Base-by-base conservation (phyloP, 2,113 vertebrate species). In the Noctilio leporinus region DNA sequence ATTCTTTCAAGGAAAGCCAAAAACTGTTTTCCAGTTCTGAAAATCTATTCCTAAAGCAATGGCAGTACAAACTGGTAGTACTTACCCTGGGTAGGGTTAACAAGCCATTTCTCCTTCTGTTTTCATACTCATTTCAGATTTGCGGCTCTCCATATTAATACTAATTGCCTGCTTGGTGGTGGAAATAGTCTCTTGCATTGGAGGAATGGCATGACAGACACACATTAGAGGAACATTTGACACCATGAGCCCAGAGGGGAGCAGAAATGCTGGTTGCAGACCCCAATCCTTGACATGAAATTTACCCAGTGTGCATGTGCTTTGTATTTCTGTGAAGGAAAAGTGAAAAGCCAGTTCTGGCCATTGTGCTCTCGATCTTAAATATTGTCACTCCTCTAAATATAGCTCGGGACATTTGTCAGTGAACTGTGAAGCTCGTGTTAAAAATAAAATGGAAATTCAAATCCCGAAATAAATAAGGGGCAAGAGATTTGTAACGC, bases 391-490 rank as follows among this genome's bases (percentile, higher is more conserved):
- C 64, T 86, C 51, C 73, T 86, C 96, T 95, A 97, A 95, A 96
- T 97, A 93, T 96, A 97, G 94, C 77, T 85, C 22, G 53, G 87
- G 96, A 96, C 95, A 96, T 92, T 96, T 96, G 96, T 96, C 95
- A 90, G 73, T 0, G 57, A 92, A 91, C 90, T 95, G 77, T 70
- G 85, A 96, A 75, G 77, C 95, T 86, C 85, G 86, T 93, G 95
- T 97, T 97, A 97, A 97, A 97, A 96, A 97, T 95, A 97, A 96
- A 97, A 72, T 95, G 73, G 92, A 95, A 91, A 95, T 89, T 86
- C 85, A 91, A 80, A 91, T 95, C 94, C 96, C 64, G 67, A 93
- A 95, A 95, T 94, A 96, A 97, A 80, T 38, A 67, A 77, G 53
- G 77, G 85, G 43, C 73, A 4, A 76, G 73, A 1, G 4, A 78